phyloP scores from a whole-genome alignment of 1,140 invertebrate genomes.

The Ptiloglossa arizonensis region DNA sequence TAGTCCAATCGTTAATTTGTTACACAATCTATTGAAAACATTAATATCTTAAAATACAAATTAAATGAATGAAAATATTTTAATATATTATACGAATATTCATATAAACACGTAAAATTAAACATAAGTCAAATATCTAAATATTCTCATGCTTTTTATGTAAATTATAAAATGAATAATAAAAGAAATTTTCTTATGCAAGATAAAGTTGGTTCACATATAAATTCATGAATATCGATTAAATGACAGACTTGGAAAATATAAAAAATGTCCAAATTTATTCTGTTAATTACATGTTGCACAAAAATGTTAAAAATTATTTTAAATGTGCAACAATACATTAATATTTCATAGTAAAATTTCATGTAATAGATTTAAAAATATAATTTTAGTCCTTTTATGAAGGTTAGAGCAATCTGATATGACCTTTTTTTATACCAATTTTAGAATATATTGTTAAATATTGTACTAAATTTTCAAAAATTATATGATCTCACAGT shows the following conservation, averaged over 20 bases:
- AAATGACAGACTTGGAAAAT: background rate
- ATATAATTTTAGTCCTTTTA: background rate
- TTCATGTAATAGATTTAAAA: background rate
- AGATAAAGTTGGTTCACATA: background rate
- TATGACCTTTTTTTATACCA: background rate
- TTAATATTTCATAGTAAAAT: background rate
- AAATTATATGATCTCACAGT: background rate
- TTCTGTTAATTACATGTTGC: background rate
- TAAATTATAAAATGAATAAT: conserved; percentile 4
- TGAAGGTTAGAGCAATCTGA: conserved; percentile 20
- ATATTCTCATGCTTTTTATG: background rate
- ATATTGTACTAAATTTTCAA: background rate
- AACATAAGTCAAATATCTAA: background rate
- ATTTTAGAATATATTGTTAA: background rate
- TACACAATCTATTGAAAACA: background rate
- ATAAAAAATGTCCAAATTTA: background rate
- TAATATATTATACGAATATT: background rate
- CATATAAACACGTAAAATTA: background rate
- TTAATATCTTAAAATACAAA: background rate
- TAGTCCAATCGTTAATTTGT: background rate
- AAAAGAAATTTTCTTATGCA: background rate
- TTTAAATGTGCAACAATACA: background rate
- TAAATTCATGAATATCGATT: background rate
- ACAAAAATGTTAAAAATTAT: background rate
- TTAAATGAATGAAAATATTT: background rate